Evolutionary conservation across 2,797 vertebrate species (phyloP), one percentile per base, ranked within the genome.

Genomic region (Myotis myotis): DNA sequence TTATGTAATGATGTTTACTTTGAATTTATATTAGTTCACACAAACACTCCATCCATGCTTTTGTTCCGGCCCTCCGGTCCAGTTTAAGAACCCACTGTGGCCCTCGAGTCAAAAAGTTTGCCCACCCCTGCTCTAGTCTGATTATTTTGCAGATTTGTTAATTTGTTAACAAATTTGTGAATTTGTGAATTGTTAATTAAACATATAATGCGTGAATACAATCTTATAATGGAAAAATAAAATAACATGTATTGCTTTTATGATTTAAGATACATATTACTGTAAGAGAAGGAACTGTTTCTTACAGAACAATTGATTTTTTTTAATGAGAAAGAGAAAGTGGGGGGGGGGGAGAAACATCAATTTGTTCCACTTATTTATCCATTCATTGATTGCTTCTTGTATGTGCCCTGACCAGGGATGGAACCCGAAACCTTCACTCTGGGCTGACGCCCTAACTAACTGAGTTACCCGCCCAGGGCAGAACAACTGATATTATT

Each of bases 151-250:
- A 68, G 60, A 62, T 62, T 62, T 62, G n/a, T 38, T 28, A 23
- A 2, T 71, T 75, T 95, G 33, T 78, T 92, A 33, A 87, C 16
- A 60, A 13, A 60, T 60, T 13, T 60, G 57, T 60, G 25, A 60
- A 57, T 57, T 28, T 92, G 72, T 53, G 4, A 28, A 74, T 75
- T 75, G 93, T 93, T 64, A 76, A 44, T 87, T 89, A 91, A 91
- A 30, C 38, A 66, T 74, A n/a, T 25, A 85, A 81, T 25, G 13
- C 20, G 47, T 47, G 12, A 41, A 81, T 87, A 80, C 72, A 85
- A 33, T 64, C 90, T 95, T n/a, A 33, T 49, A 49, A 66, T 19
- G 22, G 11, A 82, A n/a, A n/a, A n/a, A n/a, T n/a, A 94, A 84
- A 79, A 72, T 55, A 68, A 60, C n/a, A 90, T 28, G 22, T 68